Evolutionary conservation across 2,888 invertebrate species (phyloP).

Genomic region (Oligia latruncula): DNA sequence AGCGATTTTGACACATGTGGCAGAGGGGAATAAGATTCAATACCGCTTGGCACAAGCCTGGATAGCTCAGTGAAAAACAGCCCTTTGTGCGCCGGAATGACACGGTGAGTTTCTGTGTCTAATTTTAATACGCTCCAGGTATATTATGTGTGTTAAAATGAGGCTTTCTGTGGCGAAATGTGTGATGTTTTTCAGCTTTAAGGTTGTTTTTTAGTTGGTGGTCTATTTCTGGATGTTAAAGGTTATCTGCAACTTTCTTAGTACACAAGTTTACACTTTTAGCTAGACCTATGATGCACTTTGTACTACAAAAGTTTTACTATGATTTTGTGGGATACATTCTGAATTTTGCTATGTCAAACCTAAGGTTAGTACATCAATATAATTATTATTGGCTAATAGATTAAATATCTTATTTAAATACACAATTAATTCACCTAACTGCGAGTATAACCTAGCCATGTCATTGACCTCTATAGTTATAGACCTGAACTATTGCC

Average conservation of each 20-base stretch:
- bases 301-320: neutral
- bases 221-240: conserved; percentile 8
- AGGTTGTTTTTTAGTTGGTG: neutral
- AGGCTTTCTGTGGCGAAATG: conserved; percentile 31
- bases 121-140: conserved; percentile 62
- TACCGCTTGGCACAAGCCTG: conserved; percentile 88
- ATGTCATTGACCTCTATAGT: conserved; percentile 36
- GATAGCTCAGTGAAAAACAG: conserved; percentile 80
- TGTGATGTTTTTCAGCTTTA: conserved; percentile 23
- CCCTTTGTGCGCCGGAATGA: conserved; percentile 85
- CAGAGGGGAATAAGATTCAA: conserved; percentile 85
- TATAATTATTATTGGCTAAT: neutral
- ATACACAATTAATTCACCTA: neutral
- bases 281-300: neutral
- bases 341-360: too few species aligned
- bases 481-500: conserved; percentile 10
- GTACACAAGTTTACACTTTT: conserved; percentile 8
- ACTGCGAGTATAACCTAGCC: neutral
- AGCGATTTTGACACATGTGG: conserved; percentile 87
- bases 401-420: neutral
- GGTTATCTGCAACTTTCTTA: conserved; percentile 7
- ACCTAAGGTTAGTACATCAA: neutral
- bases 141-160: conserved; percentile 52
- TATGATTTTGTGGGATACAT: neutral
- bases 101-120: conserved; percentile 81